phyloP scores from a whole-genome alignment of 2,113 vertebrate genomes.

The Salvator merianae region DNA sequence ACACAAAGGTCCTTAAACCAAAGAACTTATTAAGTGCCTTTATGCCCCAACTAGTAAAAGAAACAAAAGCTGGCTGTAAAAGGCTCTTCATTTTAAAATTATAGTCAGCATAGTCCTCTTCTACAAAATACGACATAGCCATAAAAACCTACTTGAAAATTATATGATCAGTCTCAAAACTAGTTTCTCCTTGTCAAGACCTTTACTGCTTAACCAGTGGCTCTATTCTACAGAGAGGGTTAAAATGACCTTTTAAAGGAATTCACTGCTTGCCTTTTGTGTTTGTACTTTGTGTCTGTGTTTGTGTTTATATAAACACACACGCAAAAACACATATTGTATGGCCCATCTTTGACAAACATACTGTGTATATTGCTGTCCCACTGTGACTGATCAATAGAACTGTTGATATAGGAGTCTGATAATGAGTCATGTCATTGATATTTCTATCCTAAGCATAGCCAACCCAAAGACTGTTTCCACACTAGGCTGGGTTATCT shows the following conservation, averaged over 20 bases:
- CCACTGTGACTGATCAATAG: too few relatives aligned
- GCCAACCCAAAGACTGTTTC: too few relatives aligned
- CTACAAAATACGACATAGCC: constrained; percentile 40
- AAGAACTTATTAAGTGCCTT: constrained; percentile 14
- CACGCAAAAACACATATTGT: neutral
- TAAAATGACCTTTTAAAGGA: constrained; percentile 26
- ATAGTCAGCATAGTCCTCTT: constrained; percentile 30
- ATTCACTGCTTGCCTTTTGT: constrained; percentile 12
- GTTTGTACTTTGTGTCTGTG: neutral
- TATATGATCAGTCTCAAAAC: constrained; percentile 44
- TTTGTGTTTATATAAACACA: neutral
- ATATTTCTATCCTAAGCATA: too few relatives aligned
- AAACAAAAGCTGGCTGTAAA: neutral
- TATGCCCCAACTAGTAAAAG: constrained; percentile 39
- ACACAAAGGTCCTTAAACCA: constrained; percentile 40
- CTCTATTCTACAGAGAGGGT: constrained; percentile 43
- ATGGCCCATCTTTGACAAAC: neutral
- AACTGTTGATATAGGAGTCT: too few relatives aligned
- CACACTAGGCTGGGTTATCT: too few relatives aligned
- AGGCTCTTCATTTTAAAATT: constrained; percentile 51
- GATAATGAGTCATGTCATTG: too few relatives aligned
- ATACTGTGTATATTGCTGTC: too few relatives aligned
- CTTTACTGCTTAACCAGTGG: constrained; percentile 36
- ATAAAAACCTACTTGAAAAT: constrained; percentile 43
- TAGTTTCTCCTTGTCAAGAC: constrained; percentile 19